Evolutionary conservation across 1,140 invertebrate genomes (phyloP).

Genomic region (Drosophila elegans): DNA sequence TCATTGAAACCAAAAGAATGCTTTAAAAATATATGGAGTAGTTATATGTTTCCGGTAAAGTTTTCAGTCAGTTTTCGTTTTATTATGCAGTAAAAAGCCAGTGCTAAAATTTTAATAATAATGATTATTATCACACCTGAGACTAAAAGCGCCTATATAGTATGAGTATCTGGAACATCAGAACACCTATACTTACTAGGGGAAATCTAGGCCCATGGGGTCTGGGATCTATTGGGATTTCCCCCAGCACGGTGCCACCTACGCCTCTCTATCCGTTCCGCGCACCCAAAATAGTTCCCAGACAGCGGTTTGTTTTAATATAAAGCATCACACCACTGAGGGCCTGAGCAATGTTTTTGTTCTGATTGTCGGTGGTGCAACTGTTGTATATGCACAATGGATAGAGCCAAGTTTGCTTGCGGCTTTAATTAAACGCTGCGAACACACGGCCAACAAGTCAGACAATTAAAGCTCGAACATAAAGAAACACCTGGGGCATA

Average conservation of each 20-base stretch:
- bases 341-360: slow-evolving; percentile 46
- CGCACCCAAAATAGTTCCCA: slow-evolving; percentile 54
- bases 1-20: too few species aligned
- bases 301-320: slow-evolving; percentile 72
- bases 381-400: slow-evolving; percentile 60
- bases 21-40: too few species aligned
- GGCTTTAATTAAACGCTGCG: slow-evolving; percentile 78
- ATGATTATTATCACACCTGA: too few species aligned
- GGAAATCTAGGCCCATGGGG: slow-evolving; percentile 40
- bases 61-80: too few species aligned
- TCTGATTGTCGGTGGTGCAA: slow-evolving; percentile 50
- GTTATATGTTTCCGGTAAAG: too few species aligned
- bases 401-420: slow-evolving; percentile 54
- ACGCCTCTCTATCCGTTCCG: neutral
- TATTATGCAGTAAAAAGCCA: too few species aligned
- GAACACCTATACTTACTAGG: slow-evolving; percentile 26
- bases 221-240: slow-evolving; percentile 8
- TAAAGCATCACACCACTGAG: slow-evolving; percentile 52
- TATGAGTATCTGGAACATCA: slow-evolving; percentile 15
- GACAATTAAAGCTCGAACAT: slow-evolving; percentile 73
- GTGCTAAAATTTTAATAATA: too few species aligned
- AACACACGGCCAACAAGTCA: slow-evolving; percentile 67
- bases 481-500: slow-evolving; percentile 12
- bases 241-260: slow-evolving; percentile 33
- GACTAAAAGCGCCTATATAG: too few species aligned